phyloP scores from a whole-genome alignment of 2,888 invertebrate species.

The Saturnia japonica region DNA sequence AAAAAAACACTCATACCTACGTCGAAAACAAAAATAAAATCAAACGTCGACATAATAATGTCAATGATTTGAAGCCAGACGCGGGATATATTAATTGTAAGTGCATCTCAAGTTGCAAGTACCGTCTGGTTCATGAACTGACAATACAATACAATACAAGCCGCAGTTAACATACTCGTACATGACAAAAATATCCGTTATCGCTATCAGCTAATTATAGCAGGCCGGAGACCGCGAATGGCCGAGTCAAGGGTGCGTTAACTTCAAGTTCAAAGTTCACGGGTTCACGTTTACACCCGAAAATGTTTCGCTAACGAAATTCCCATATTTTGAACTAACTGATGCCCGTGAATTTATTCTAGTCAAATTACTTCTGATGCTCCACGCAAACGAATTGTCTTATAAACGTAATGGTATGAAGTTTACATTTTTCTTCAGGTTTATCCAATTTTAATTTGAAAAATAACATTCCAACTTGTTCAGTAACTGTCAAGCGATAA shows the following conservation, averaged over 20 bases:
- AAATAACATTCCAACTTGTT: no score
- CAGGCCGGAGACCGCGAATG: conserved; percentile 58
- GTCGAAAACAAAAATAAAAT: background rate
- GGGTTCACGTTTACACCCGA: conserved; percentile 62
- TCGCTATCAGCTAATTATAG: conserved; percentile 67
- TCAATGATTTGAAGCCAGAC: background rate
- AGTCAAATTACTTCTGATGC: no score
- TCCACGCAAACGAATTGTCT: no score
- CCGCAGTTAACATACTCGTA: background rate
- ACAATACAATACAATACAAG: conserved; percentile 5
- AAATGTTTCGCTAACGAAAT: conserved; percentile 17
- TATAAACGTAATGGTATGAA: no score
- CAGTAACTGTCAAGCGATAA: no score
- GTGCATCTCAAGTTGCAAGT: conserved; percentile 1
- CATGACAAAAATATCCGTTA: conserved; percentile 54
- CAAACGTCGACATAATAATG: background rate
- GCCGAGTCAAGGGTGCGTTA: conserved; percentile 77
- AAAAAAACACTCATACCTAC: background rate
- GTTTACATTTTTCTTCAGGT: no score
- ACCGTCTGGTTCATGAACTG: conserved; percentile 10
- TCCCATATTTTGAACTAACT: background rate
- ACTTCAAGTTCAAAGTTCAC: conserved; percentile 78
- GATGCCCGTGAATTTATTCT: no score
- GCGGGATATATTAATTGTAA: background rate
- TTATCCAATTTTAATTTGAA: no score